phyloP scores from a whole-genome alignment of 1,140 invertebrate species.

The Drosophila lacteicornis region DNA sequence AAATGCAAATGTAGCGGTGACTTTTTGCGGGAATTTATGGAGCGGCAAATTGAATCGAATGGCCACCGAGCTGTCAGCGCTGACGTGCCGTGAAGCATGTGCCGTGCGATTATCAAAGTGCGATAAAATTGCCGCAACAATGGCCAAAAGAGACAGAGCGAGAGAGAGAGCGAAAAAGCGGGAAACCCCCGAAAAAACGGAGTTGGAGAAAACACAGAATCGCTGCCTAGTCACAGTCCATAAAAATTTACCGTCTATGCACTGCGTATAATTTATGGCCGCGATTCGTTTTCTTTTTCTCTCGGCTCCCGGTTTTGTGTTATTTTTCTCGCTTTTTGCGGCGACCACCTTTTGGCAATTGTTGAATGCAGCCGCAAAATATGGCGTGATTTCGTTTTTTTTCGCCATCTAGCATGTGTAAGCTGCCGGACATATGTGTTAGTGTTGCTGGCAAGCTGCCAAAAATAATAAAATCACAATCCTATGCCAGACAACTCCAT shows the following conservation, averaged over 20 bases:
- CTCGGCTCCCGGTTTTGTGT: neutral
- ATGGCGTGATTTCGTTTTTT: constrained; percentile 59
- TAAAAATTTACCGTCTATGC: constrained; percentile 74
- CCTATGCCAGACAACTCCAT: constrained; percentile 72
- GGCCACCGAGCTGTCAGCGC: constrained; percentile 44
- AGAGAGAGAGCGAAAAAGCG: constrained; percentile 1
- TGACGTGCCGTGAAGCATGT: constrained; percentile 75
- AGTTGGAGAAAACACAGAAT: constrained; percentile 11
- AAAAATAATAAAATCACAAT: constrained; percentile 83
- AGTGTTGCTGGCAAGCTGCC: constrained; percentile 61
- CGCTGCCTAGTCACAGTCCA: constrained; percentile 63
- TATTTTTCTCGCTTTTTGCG: constrained; percentile 24
- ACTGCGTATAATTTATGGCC: constrained; percentile 74
- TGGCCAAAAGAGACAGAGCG: constrained; percentile 25
- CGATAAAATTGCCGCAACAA: constrained; percentile 73
- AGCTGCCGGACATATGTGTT: constrained; percentile 67
- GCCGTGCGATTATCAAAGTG: constrained; percentile 75
- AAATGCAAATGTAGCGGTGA: constrained; percentile 61
- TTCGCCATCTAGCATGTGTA: constrained; percentile 48
- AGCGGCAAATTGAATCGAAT: constrained; percentile 75
- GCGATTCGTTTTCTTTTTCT: constrained; percentile 29
- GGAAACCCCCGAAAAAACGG: constrained; percentile 8
- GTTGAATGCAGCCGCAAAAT: constrained; percentile 71
- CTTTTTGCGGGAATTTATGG: constrained; percentile 71
- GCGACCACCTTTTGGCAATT: constrained; percentile 69